phyloP scores from a whole-genome alignment of 2,888 invertebrate genomes.

The Drosophila colorata region DNA sequence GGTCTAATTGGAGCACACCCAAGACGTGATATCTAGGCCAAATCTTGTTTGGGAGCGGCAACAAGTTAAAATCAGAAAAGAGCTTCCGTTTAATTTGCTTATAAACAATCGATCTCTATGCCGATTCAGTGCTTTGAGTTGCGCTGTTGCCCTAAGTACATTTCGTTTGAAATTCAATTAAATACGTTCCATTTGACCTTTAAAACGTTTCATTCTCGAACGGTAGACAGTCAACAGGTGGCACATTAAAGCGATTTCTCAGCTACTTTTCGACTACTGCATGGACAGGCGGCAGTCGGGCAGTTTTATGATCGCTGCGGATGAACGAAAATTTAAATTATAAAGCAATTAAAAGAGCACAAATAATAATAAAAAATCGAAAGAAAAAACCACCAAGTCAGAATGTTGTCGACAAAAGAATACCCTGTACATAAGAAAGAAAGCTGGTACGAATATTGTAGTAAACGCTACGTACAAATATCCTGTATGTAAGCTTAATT shows the following conservation, averaged over 20 bases:
- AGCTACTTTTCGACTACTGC: slow-evolving; percentile 60
- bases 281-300: slow-evolving; percentile 38
- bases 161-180: slow-evolving; percentile 80
- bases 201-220: slow-evolving; percentile 50
- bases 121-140: slow-evolving; percentile 3
- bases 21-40: slow-evolving; percentile 25
- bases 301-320: slow-evolving; percentile 44
- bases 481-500: too few species aligned
- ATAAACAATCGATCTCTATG: slow-evolving; percentile 21
- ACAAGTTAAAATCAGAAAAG: slow-evolving; percentile 10
- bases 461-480: too few species aligned
- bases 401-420: background rate
- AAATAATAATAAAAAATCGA: slow-evolving; percentile 32
- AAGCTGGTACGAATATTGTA: too few species aligned
- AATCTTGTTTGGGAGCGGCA: slow-evolving; percentile 13
- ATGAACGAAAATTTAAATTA: slow-evolving; percentile 77
- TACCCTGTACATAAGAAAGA: slow-evolving; percentile 10
- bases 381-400: background rate
- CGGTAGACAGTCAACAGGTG: slow-evolving; percentile 42
- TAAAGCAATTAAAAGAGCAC: slow-evolving; percentile 71
- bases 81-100: slow-evolving; percentile 72
- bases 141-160: slow-evolving; percentile 62
- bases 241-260: slow-evolving; percentile 50
- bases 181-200: slow-evolving; percentile 63
- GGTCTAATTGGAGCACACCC: slow-evolving; percentile 33